These are phyloP conservation scores for Staurois parvus DNA, from an alignment of 2,797 vertebrate genomes.

Conservation along the genomic window DNA sequence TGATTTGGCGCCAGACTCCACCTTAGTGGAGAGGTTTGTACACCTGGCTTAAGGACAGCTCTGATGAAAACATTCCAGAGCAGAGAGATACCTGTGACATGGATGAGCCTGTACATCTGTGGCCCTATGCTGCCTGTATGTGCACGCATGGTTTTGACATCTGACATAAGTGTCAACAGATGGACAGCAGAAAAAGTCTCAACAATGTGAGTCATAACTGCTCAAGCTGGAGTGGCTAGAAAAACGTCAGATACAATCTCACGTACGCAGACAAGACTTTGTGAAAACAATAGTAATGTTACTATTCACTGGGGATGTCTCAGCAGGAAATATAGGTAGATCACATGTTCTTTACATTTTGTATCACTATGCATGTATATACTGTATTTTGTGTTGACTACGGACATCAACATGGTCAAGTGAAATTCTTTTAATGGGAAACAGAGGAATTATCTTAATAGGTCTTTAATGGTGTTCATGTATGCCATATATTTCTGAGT, in stretches of 20 bases:
- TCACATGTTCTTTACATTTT: no score
- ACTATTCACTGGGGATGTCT: background rate
- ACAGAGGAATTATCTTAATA: no score
- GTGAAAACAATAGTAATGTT: background rate
- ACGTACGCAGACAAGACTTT: background rate
- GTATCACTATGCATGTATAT: no score
- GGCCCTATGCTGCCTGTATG: conserved; percentile 16
- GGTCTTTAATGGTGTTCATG: no score
- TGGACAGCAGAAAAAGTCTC: conserved; percentile 7
- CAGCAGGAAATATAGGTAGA: background rate
- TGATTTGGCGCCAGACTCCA: background rate
- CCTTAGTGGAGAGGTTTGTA: conserved; percentile 1
- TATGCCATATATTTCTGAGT: no score
- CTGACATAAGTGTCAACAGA: conserved; percentile 34
- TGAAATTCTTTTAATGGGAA: no score
- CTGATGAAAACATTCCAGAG: background rate
- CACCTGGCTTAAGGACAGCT: conserved; percentile 3
- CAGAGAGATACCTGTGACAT: background rate
- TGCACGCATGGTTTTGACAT: conserved; percentile 30
- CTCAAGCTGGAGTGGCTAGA: background rate
- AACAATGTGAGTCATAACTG: conserved; percentile 5
- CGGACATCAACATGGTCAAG: no score
- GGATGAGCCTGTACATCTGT: conserved; percentile 7
- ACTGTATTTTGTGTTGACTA: no score
- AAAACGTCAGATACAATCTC: background rate